phyloP scores from a whole-genome alignment of 2,888 invertebrate species.

The Ommatoiulus sabulosus region DNA sequence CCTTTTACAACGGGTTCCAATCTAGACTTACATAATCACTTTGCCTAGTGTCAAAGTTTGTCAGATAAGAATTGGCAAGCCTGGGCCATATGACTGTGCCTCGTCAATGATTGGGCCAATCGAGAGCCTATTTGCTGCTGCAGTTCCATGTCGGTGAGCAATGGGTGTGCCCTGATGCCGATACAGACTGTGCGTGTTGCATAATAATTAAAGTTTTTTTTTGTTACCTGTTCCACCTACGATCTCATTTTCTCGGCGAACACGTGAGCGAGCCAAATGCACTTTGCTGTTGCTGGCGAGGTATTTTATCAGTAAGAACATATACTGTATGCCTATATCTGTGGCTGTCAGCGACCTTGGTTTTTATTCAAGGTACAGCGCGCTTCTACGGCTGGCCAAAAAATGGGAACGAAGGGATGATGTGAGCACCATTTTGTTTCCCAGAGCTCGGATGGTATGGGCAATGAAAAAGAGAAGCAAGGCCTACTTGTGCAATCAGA shows the following conservation, averaged over 20 bases:
- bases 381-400: background rate
- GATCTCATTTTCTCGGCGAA: background rate
- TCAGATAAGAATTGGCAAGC: background rate
- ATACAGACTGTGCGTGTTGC: background rate
- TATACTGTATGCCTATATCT: background rate
- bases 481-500: slow-evolving; percentile 4
- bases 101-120: background rate
- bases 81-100: background rate
- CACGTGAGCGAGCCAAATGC: background rate
- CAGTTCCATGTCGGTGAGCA: background rate
- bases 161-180: background rate
- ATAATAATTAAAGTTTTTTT: background rate
- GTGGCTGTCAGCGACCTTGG: background rate
- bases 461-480: slow-evolving; percentile 11
- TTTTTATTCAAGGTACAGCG: slow-evolving; percentile 20
- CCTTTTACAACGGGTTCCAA: too few relatives aligned
- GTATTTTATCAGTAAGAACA: background rate
- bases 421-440: slow-evolving; percentile 12
- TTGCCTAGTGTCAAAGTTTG: background rate
- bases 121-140: background rate
- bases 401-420: slow-evolving; percentile 19
- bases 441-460: background rate
- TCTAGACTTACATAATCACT: background rate
- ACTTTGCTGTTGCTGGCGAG: background rate
- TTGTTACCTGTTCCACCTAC: background rate